Base-by-base conservation (phyloP, 2,113 vertebrate species). In the Pipra filicauda region DNA sequence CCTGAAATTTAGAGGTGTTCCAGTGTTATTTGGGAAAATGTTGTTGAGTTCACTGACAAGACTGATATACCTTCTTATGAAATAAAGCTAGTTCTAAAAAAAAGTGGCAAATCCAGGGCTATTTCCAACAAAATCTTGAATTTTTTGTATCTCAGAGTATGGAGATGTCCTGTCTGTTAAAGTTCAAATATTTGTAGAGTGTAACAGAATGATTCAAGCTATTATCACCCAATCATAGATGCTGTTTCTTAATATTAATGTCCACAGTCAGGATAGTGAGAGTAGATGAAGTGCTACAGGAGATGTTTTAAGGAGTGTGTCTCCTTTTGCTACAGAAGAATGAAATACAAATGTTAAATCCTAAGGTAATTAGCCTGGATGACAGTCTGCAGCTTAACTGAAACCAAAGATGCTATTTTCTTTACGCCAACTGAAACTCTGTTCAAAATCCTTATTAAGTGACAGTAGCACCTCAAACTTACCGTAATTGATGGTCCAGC, bases 401-500 rank as follows among this genome's bases (percentile, higher is more conserved):
- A 88, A 85, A 65, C 22, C 22, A 77, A 51, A 64, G 22, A 13
- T 88, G 55, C 24, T 46, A 16, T 70, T 88, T 75, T 52, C 57
- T 72, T 89, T 76, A 51, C 33, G 44, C 5, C n/a, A 87, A 5
- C 18, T 46, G 49, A 72, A 90, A 58, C 23, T 62, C 30, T 54
- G 13, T 80, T 91, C 37, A 65, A 71, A 85, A 70, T 59, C 21
- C 64, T 72, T 73, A 22, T 4, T 72, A 69, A 58, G 19, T 67
- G 52, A n/a, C 61, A 35, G 23, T 28, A 51, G 30, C 21, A 72
- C 31, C 77, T 78, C 31, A 70, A 57, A 94, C 98, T 98, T 96
- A 99, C 99, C 96, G 98, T 99, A 85, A 99, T 98, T 86, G 99
- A 99, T 11, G 99, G 99, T 93, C 98, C 99, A 26, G 99, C 99